Base-by-base conservation (phyloP, 2,797 vertebrate genomes). In the Pipistrellus pygmaeus region DNA sequence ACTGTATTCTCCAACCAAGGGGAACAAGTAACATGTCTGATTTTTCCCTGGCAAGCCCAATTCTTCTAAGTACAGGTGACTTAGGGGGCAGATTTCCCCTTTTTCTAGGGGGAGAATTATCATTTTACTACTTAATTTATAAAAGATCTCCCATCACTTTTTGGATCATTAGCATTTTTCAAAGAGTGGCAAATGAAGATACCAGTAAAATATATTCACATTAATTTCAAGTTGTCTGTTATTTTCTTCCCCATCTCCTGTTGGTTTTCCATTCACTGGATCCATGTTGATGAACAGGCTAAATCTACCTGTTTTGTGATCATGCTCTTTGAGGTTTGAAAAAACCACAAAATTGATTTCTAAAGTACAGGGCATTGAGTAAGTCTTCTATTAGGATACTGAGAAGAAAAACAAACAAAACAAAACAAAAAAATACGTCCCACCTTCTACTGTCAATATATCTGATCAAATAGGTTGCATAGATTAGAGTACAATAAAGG, bases 151-250 rank as follows among this genome's bases (percentile, higher is more conserved):
- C 32, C 38, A 77, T 73, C 92, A 57, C 15, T 90, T 91, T 73
- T 68, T 87, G 81, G 41, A 57, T 93, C 55, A 69, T 95, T 93
- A 73, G 23, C 48, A 93, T 44, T 85, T 87, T 92, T 64, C 76
- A 83, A 92, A 88, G 44, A 82, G 11, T 92, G 38, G 14, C 75
- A 88, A 85, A 81, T 85, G 53, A 92, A 88, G 44, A 85, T 86
- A 66, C 60, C 82, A 97, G 82, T 93, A 88, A 91, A 53, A 60
- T 66, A 82, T 77, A 90, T 78, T 92, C 62, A 88, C 53, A 88
- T 57, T 90, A 81, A 80, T 82, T 78, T 93, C 51, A 88, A 92
- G 17, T 85, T 82, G 5, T 15, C 55, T 71, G 3, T 35, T 62
- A 27, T 82, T 30, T 92, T 91, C 23, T 82, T 8, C 17, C 14